Evolutionary conservation across 2,113 vertebrate species (phyloP).

Genomic region (Taxidea taxus): DNA sequence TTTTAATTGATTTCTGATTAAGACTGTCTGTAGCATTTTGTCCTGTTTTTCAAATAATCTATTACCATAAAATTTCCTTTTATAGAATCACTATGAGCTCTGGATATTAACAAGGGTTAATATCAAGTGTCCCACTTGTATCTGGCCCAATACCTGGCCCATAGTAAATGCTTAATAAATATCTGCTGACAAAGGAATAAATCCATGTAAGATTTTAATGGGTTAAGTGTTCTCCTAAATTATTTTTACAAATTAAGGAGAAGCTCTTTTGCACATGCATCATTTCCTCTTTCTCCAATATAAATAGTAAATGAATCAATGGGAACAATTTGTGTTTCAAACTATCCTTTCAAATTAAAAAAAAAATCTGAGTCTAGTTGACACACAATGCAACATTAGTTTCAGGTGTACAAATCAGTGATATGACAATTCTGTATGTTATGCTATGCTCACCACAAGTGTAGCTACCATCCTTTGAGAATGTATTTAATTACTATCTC

Average conservation of each 20-base stretch:
- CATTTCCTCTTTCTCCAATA: not conserved
- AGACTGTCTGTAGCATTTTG: not conserved
- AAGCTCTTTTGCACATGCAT: accelerated
- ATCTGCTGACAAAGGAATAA: not conserved
- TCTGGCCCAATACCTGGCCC: no score
- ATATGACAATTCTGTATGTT: not conserved
- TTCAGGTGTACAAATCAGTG: not conserved
- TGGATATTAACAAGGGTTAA: not conserved
- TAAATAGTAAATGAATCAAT: not conserved
- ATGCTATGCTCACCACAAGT: not conserved
- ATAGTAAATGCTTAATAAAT: not conserved
- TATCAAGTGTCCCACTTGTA: not conserved
- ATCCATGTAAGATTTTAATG: not conserved
- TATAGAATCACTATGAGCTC: not conserved
- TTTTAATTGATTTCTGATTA: not conserved
- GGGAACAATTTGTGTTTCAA: not conserved
- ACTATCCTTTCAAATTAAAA: not conserved
- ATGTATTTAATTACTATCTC: not conserved
- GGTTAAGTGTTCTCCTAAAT: not conserved
- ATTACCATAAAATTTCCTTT: not conserved
- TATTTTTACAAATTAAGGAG: not conserved
- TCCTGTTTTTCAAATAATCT: not conserved
- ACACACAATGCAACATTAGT: not conserved
- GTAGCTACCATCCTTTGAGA: not conserved
- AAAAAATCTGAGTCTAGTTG: not conserved